Base-by-base conservation (phyloP, 2,797 vertebrate species). In the Premnoplex brunnescens region DNA sequence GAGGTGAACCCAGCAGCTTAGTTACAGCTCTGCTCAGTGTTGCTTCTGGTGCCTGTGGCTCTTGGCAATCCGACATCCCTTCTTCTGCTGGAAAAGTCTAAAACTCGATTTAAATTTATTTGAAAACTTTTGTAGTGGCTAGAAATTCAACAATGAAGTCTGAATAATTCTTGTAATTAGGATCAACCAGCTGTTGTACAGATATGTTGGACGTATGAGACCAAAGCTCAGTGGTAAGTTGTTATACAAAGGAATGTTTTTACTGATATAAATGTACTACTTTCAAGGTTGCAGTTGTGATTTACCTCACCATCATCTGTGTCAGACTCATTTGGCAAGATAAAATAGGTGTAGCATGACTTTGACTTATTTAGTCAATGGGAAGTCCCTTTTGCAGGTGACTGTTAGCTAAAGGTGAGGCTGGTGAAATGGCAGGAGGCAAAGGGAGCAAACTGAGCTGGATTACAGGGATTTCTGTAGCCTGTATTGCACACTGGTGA, bases 361-460 rank as follows among this genome's bases (percentile, higher is more conserved):
- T 90, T 58, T 41, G 67, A 39, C 73, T 72, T 91, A 63, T 16
- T 96, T 94, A 82, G 63, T 96, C 88, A 95, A 23, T 34, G 90
- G 80, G 90, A 95, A 91, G 80, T 91, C 63, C 71, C 3, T 66
- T 93, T 71, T 86, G 46, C 41, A 26, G 67, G 85, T 59, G 55
- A 46, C 64, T 95, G 91, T 97, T 97, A 93, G 96, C 94, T 93
- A 46, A 97, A 93, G 96, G 95, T 94, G 96, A 95, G 95, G 94
- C 43, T 71, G 58, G 39, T 84, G 85, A 69, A 44, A 59, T 2
- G 56, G 72, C 73, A 85, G 68, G 84, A 87, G 52, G 48, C 67
- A 69, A 34, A 76, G 62, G 39, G 34, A 81, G 52, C 81, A 86
- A 72, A 86, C 67, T 72, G 69, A 73, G 48, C 48, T 79, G 74